These are phyloP conservation scores for Meloe dianella DNA, from an alignment of 2,888 invertebrate genomes.

Conservation along the genomic window DNA sequence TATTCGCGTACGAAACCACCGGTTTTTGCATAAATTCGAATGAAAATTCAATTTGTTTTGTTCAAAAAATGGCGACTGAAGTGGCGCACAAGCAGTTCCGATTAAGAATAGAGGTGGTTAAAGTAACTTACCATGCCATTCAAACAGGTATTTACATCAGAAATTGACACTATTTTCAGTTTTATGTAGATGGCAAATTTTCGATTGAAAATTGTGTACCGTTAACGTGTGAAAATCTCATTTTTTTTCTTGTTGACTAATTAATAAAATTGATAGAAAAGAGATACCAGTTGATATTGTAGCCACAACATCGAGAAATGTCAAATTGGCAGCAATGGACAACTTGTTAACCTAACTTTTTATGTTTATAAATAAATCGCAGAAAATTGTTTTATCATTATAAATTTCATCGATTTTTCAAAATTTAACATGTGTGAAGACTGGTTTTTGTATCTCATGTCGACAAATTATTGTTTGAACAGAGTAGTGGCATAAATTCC, in stretches of 20 bases:
- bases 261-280: background rate
- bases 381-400: background rate
- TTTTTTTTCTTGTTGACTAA: background rate
- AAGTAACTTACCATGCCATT: background rate
- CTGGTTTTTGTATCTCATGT: background rate
- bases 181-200: too few species aligned
- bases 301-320: background rate
- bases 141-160: background rate
- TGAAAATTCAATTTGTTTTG: background rate
- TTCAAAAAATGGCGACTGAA: background rate
- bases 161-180: too few species aligned
- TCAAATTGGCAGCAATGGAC: background rate
- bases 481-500: background rate
- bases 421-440: background rate
- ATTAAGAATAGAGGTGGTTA: background rate
- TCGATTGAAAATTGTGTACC: too few species aligned
- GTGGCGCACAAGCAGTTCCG: background rate
- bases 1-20: background rate
- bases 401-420: background rate
- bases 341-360: background rate
- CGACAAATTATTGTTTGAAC: background rate
- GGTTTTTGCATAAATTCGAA: background rate
- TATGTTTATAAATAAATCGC: background rate
- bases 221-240: too few species aligned
- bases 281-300: too few species aligned